These are phyloP conservation scores for Cranoglanis bouderius DNA, from an alignment of 2,113 vertebrate species.

Conservation along the genomic window DNA sequence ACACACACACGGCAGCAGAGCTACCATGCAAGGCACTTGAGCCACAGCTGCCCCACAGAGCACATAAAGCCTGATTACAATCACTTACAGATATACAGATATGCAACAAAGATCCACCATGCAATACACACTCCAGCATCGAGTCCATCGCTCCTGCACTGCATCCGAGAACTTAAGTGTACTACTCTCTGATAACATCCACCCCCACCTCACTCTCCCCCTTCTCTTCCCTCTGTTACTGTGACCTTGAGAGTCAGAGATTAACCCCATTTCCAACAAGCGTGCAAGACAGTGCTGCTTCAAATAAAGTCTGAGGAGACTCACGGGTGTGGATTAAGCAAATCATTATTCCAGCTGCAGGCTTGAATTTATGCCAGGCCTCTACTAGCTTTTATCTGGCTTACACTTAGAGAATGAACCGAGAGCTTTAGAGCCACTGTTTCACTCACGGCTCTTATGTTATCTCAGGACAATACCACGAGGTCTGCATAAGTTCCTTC, in stretches of 20 bases:
- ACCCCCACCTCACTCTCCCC: neutral
- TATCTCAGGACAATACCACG: constrained; percentile 25
- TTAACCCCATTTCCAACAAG: constrained; percentile 15
- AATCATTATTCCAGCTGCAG: constrained; percentile 24
- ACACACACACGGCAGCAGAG: too few species aligned
- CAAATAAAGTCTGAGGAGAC: constrained; percentile 1
- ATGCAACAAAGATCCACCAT: neutral
- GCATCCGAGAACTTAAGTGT: neutral
- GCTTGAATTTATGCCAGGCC: constrained; percentile 35
- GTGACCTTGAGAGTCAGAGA: constrained; percentile 37
- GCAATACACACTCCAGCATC: neutral
- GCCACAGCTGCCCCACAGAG: too few species aligned
- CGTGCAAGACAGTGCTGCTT: neutral
- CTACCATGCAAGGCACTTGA: too few species aligned
- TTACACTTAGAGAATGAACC: constrained; percentile 26
- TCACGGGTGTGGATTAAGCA: constrained; percentile 33
- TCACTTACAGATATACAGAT: neutral
- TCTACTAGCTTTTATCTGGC: constrained; percentile 41
- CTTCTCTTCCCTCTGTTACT: neutral
- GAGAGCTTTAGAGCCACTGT: neutral
- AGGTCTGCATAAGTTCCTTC: constrained; percentile 22
- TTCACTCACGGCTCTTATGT: constrained; percentile 20
- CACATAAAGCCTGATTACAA: constrained; percentile 7
- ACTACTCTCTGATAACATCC: constrained; percentile 1
- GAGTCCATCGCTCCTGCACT: neutral